Evolutionary conservation across 2,797 vertebrate species (phyloP).

Genomic region (Betta splendens): DNA sequence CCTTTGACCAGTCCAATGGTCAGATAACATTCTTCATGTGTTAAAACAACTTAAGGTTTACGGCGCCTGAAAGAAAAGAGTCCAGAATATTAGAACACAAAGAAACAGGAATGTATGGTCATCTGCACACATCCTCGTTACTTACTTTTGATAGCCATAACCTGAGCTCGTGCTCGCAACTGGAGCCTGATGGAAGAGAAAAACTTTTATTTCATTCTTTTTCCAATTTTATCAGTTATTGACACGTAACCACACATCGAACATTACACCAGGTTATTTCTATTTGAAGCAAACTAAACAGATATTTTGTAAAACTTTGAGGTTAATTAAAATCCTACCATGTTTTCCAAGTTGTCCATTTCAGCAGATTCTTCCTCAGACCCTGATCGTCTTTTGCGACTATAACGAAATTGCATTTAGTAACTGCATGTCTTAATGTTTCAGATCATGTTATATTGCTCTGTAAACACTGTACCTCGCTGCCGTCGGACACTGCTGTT

Average conservation of each 20-base stretch:
- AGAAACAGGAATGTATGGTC: not conserved
- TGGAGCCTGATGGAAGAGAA: conserved; percentile 57
- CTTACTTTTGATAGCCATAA: conserved; percentile 76
- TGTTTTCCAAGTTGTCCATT: conserved; percentile 85
- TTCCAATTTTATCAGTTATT: no score
- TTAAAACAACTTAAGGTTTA: conserved; percentile 82
- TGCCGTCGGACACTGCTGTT: conserved; percentile 84
- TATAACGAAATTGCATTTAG: conserved; percentile 53
- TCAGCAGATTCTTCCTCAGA: conserved; percentile 70
- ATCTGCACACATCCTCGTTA: not conserved
- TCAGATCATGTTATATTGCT: no score
- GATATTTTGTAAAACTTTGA: not conserved
- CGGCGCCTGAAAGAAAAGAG: conserved; percentile 83
- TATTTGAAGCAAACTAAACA: not conserved
- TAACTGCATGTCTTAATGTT: no score
- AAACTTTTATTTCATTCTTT: no score
- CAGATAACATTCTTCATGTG: conserved; percentile 16
- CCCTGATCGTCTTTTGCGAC: conserved; percentile 81
- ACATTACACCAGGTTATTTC: not conserved
- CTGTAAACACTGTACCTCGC: conserved; percentile 64
- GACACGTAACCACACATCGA: not conserved
- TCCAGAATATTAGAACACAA: not conserved
- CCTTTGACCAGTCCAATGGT: conserved; percentile 17
- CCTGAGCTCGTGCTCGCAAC: conserved; percentile 41
- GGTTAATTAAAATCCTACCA: conserved; percentile 76